phyloP scores from a whole-genome alignment of 2,888 invertebrate species.

The Allolobophora icterica region DNA sequence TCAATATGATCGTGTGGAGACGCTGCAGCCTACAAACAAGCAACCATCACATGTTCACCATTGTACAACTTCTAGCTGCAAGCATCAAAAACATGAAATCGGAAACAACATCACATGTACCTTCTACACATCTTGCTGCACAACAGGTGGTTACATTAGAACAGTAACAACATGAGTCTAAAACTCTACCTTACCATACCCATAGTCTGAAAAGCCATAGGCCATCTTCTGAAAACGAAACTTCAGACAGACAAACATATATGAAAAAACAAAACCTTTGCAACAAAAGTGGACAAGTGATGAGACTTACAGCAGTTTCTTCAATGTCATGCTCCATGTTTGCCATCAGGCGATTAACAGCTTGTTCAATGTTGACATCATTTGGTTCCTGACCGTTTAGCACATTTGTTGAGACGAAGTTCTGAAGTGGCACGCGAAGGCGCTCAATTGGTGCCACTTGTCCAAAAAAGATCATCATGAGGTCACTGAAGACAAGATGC shows the following conservation, averaged over 20 bases:
- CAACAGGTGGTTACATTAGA: no score
- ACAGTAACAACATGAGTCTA: no score
- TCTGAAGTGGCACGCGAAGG: conserved; percentile 66
- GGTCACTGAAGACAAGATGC: conserved; percentile 64
- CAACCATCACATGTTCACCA: not conserved
- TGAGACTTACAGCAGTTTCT: conserved; percentile 65
- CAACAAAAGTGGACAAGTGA: no score
- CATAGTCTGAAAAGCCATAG: no score
- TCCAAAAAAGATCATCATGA: conserved; percentile 64
- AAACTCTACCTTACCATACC: no score
- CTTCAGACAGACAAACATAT: no score
- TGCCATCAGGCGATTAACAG: conserved; percentile 64
- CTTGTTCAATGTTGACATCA: conserved; percentile 61
- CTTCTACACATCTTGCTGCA: no score
- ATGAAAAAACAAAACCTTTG: no score
- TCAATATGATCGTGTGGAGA: conserved; percentile 65
- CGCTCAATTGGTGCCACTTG: conserved; percentile 66
- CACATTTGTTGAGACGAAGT: conserved; percentile 67
- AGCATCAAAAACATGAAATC: not conserved
- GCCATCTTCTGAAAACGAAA: no score
- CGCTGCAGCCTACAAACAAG: conserved; percentile 51
- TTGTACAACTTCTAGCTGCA: not conserved
- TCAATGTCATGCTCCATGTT: conserved; percentile 66
- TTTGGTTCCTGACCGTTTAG: conserved; percentile 66
- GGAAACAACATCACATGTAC: no score